Evolutionary conservation across 2,113 vertebrate species (phyloP).

Genomic region (Anolis sagrei): DNA sequence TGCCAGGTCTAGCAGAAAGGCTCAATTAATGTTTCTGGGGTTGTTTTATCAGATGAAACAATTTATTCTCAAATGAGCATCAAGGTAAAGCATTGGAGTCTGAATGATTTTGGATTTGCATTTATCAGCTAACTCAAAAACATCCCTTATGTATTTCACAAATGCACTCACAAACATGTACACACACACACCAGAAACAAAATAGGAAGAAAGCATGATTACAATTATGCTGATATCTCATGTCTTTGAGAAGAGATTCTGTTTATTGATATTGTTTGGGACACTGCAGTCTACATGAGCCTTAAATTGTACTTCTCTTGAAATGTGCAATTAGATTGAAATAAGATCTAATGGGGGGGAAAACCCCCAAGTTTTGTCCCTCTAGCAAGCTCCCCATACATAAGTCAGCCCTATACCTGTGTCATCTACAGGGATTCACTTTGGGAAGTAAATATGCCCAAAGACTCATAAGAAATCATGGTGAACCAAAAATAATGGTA

Average conservation of each 20-base stretch:
- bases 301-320: not conserved
- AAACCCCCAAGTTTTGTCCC: conserved; percentile 14
- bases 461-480: conserved; percentile 51
- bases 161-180: not conserved
- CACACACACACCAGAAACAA: not conserved
- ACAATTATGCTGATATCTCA: not conserved
- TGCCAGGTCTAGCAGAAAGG: conserved; percentile 40
- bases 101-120: conserved; percentile 27
- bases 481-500: conserved; percentile 63
- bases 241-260: conserved; percentile 5
- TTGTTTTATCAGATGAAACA: conserved; percentile 28
- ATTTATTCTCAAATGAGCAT: not conserved
- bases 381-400: conserved; percentile 2
- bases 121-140: conserved; percentile 38
- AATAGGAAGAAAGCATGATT: conserved; percentile 9
- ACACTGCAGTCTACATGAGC: not conserved
- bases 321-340: conserved; percentile 16
- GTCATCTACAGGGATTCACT: conserved; percentile 19
- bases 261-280: conserved; percentile 1
- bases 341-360: not conserved
- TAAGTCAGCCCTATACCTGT: conserved; percentile 15
- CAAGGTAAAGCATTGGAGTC: conserved; percentile 6
- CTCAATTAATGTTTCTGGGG: conserved; percentile 48
- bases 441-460: conserved; percentile 47
- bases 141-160: conserved; percentile 13